Evolutionary conservation across 2,888 invertebrate species (phyloP).

Genomic region (Orthosia cruda): DNA sequence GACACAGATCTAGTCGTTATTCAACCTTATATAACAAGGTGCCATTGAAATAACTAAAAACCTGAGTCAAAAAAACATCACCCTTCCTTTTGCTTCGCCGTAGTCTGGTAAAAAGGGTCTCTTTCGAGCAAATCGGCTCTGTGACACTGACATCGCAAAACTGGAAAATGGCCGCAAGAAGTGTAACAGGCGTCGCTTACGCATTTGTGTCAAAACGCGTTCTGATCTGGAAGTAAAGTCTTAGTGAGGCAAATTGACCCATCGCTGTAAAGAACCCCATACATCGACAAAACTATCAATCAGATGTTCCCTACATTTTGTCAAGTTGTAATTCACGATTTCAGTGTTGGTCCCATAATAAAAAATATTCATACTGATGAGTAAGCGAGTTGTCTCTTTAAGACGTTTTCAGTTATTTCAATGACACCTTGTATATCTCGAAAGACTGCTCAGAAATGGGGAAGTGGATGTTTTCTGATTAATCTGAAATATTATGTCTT

Average conservation of each 20-base stretch:
- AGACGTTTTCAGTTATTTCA: background rate
- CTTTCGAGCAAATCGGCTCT: too few species aligned
- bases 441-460: slow-evolving; percentile 71
- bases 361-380: background rate
- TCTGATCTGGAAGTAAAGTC: too few species aligned
- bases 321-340: background rate
- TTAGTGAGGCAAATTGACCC: too few species aligned
- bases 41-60: slow-evolving; percentile 3
- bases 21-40: slow-evolving; percentile 4
- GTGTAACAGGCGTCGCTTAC: too few species aligned
- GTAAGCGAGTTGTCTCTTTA: background rate
- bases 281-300: too few species aligned
- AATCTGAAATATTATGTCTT: slow-evolving; percentile 39
- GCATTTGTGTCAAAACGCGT: too few species aligned
- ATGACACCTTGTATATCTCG: slow-evolving; percentile 49
- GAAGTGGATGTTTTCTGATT: slow-evolving; percentile 43
- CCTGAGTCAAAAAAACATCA: too few species aligned
- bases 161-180: too few species aligned
- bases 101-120: too few species aligned
- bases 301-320: background rate
- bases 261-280: too few species aligned
- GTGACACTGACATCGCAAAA: too few species aligned
- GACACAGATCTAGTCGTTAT: slow-evolving; percentile 13
- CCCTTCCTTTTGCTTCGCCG: too few species aligned
- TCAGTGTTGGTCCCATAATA: background rate